phyloP scores from a whole-genome alignment of 2,888 invertebrate species.

The Acheta domesticus region DNA sequence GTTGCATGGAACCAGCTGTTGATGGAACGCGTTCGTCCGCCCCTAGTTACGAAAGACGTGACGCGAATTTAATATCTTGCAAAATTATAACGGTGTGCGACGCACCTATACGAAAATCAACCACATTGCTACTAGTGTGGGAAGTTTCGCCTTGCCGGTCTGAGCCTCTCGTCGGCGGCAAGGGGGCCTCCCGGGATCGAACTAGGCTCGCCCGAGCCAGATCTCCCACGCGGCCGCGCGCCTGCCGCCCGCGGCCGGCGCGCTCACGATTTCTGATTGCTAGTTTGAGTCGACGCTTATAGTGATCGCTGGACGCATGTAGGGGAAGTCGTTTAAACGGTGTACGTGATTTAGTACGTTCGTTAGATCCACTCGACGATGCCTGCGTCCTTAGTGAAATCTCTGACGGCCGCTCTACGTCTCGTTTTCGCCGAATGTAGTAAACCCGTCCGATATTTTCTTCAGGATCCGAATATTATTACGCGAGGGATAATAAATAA shows the following conservation, averaged over 20 bases:
- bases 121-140: too few species aligned
- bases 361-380: slow-evolving; percentile 2
- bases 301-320: not conserved
- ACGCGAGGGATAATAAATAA: slow-evolving; percentile 7
- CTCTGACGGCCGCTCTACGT: not conserved
- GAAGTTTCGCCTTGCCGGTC: not conserved
- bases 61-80: too few species aligned
- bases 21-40: too few species aligned
- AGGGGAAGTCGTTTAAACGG: slow-evolving; percentile 6
- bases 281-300: too few species aligned
- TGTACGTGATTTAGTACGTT: slow-evolving; percentile 3
- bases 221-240: slow-evolving; percentile 9
- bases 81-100: too few species aligned
- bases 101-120: too few species aligned
- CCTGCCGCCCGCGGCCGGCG: not conserved
- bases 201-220: not conserved
- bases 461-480: not conserved
- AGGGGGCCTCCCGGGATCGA: not conserved
- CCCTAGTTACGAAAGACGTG: too few species aligned
- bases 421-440: slow-evolving; percentile 7
- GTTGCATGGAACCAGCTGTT: too few species aligned
- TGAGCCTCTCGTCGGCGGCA: not conserved
- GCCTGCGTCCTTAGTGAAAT: not conserved
- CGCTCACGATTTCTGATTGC: too few species aligned
- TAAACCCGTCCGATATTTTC: slow-evolving; percentile 18